Evolutionary conservation across 92 coral and sea anemone species (phyloP).

Genomic region (Anthopleura xanthogrammica): DNA sequence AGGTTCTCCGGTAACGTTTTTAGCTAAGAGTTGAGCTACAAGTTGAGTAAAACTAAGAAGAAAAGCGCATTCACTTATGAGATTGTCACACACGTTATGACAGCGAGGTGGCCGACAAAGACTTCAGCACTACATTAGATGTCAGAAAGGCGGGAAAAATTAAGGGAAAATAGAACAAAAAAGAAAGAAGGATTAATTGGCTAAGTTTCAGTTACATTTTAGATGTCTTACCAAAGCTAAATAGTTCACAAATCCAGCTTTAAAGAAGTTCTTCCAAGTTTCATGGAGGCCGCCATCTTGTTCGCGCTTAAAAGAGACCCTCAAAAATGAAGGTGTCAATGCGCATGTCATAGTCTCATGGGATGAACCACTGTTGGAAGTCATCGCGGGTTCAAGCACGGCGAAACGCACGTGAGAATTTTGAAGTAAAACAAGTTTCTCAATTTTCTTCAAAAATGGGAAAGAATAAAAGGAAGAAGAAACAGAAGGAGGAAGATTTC

Average conservation of each 20-base stretch:
- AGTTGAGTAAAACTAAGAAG: no score
- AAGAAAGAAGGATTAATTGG: not conserved
- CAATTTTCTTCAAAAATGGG: slow-evolving; percentile 51
- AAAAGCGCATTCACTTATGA: no score
- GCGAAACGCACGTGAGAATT: slow-evolving; percentile 18
- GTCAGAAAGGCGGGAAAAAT: not conserved
- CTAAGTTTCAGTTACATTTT: not conserved
- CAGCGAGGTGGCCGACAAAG: no score
- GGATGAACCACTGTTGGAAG: not conserved
- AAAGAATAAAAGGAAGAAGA: slow-evolving; percentile 85
- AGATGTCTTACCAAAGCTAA: not conserved
- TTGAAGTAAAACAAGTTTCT: not conserved
- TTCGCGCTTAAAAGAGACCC: slow-evolving; percentile 56
- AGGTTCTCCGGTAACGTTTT: no score
- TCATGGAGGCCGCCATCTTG: slow-evolving; percentile 47
- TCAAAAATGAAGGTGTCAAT: slow-evolving; percentile 42
- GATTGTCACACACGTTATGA: no score
- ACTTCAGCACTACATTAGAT: not conserved
- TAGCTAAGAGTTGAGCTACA: no score
- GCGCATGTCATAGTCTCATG: slow-evolving; percentile 31
- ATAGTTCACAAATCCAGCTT: not conserved
- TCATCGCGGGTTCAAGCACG: slow-evolving; percentile 22
- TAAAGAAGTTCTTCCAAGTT: not conserved
- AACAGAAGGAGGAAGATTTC: slow-evolving; percentile 83
- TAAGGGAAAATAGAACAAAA: not conserved